These are phyloP conservation scores for Pluvialis apricaria DNA, from an alignment of 2,113 vertebrate species.

Conservation along the genomic window DNA sequence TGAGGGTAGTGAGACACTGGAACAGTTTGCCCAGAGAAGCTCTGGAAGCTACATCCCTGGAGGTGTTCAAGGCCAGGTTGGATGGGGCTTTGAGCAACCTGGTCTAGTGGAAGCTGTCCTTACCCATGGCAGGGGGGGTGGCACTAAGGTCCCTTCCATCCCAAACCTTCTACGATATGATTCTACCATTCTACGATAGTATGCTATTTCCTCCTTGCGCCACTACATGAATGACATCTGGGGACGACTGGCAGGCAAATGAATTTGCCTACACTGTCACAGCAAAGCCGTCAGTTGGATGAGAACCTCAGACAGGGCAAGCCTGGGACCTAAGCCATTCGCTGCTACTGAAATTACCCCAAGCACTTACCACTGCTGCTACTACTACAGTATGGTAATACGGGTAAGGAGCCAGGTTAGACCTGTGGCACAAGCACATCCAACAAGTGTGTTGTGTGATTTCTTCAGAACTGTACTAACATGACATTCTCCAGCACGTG, in stretches of 20 bases:
- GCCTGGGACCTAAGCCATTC: neutral
- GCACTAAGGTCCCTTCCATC: neutral
- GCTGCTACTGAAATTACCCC: neutral
- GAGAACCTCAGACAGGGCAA: neutral
- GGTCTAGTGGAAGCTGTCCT: neutral
- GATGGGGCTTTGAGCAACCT: neutral
- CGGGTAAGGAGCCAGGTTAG: neutral
- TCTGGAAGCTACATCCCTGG: neutral
- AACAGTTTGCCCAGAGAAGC: neutral
- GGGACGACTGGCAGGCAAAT: fast-evolving
- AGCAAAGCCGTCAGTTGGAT: neutral
- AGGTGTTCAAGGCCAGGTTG: neutral
- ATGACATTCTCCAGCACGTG: neutral
- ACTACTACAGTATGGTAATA: too few species aligned
- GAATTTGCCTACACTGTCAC: neutral
- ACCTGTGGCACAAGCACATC: fast-evolving
- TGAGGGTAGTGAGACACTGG: neutral
- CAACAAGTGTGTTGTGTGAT: neutral
- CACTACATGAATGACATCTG: neutral
- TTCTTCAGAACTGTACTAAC: neutral
- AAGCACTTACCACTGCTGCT: neutral
- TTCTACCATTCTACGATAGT: neutral
- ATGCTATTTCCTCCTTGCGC: neutral
- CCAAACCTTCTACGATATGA: neutral
- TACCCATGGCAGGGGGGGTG: neutral